Base-by-base conservation (phyloP, 2,113 vertebrate genomes). In the Patagioenas fasciata region DNA sequence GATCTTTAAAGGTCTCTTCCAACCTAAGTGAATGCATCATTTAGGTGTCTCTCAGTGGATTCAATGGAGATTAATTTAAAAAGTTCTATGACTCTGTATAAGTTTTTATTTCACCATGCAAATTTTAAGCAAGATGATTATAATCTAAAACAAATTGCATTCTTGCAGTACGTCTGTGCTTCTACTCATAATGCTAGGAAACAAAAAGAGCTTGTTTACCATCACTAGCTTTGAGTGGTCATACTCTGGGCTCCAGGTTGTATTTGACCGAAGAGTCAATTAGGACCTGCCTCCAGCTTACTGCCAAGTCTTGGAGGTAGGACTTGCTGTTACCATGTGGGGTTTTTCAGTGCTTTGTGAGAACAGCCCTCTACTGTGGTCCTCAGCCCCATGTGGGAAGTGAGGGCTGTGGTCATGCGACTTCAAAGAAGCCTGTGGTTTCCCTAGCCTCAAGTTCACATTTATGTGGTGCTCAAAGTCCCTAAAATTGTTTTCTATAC, bases 401-500 rank as follows among this genome's bases (percentile, higher is more conserved):
- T 4, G 0, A 54, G 5, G 9, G 23, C 58, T 53, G 20, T 58
- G 36, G 36, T 58, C 16, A 21, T 2, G 5, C 0, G 1, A 38
- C 56, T 70, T 88, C 36, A 75, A 71, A 67, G 38, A 54, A 62
- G 21, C 29, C 51, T 34, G 6, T 61, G 32, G 14, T 31, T 86
- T 2, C 2, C 17, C 28, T 10, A 1, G 15, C 11, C 56, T 10
- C 31, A 85, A 74, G 11, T 32, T 17, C 7, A 72, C 14, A 15
- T 18, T 61, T 79, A 6, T 0, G 1, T 40, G 17, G 1, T 66
- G 7, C 65, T 91, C 18, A 20, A 84, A 50, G 7, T 50, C 34
- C 34, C 32, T 82, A 66, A 42, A 29, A 38, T 47, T 71, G 13
- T 1, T 89, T 15, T n/a, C 7, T 74, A 1, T 78, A 24, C 7